These are phyloP conservation scores for Erebia epiphron DNA, from an alignment of 2,888 invertebrate genomes.

Conservation along the genomic window DNA sequence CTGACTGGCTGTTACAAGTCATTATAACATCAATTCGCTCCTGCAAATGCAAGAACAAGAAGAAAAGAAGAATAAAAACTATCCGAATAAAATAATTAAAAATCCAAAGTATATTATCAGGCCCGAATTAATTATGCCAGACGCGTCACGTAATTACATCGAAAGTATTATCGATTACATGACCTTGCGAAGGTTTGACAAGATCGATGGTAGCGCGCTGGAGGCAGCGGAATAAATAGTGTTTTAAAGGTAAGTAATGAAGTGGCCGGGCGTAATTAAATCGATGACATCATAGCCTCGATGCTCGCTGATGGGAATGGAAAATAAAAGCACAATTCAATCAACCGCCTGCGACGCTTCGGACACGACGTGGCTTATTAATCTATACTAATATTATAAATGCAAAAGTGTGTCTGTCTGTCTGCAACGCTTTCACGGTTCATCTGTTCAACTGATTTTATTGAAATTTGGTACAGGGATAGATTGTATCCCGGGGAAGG, in stretches of 20 bases:
- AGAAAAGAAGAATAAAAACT: not conserved
- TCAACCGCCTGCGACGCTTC: slow-evolving; percentile 55
- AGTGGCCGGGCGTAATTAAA: slow-evolving; percentile 72
- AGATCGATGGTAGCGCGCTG: slow-evolving; percentile 39
- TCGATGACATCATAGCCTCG: slow-evolving; percentile 74
- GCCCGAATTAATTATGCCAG: not conserved
- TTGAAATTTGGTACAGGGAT: too few species aligned
- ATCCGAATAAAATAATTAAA: too few species aligned
- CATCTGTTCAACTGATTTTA: too few species aligned
- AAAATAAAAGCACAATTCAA: slow-evolving; percentile 75
- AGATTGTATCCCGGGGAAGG: too few species aligned
- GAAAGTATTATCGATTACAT: slow-evolving; percentile 23
- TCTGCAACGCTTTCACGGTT: too few species aligned
- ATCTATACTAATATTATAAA: too few species aligned
- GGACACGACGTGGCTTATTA: slow-evolving; percentile 17
- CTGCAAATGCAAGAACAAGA: not conserved
- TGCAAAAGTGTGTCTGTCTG: too few species aligned
- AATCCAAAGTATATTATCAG: slow-evolving; percentile 1
- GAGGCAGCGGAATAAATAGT: slow-evolving; percentile 46
- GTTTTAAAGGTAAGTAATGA: slow-evolving; percentile 53
- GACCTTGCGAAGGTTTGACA: slow-evolving; percentile 48
- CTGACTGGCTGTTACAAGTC: too few species aligned
- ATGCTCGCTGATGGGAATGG: slow-evolving; percentile 59
- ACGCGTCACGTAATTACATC: slow-evolving; percentile 17
- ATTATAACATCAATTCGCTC: not conserved